Conservation (phyloP, 2,888 invertebrate species). For the Cecidostiba fungosa region DNA sequence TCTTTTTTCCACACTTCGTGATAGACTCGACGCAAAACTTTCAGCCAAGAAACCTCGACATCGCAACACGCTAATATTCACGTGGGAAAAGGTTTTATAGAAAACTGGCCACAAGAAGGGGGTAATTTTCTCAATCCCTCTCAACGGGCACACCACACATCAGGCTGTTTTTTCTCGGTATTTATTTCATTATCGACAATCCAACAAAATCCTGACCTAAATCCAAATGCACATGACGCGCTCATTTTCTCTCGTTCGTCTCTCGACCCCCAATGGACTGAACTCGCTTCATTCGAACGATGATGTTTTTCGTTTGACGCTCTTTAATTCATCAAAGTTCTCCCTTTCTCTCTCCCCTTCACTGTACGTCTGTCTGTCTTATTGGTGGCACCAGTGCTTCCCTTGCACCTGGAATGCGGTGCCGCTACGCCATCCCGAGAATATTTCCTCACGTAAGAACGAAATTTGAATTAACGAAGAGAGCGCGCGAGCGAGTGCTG, state of each 20-base stretch:
- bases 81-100: slow-evolving; percentile 17
- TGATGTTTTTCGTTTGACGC: slow-evolving; percentile 55
- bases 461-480: slow-evolving; percentile 63
- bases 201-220: slow-evolving; percentile 34
- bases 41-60: background rate
- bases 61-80: slow-evolving; percentile 3
- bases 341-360: slow-evolving; percentile 1
- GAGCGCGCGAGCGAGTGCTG: slow-evolving; percentile 21
- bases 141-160: background rate
- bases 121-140: slow-evolving; percentile 44
- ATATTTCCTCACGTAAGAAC: slow-evolving; percentile 60
- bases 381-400: background rate
- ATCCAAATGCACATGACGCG: slow-evolving; percentile 45
- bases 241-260: slow-evolving; percentile 50
- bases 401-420: slow-evolving; percentile 50
- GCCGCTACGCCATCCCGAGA: slow-evolving; percentile 48
- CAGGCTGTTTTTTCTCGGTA: background rate
- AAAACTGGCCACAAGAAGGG: slow-evolving; percentile 9
- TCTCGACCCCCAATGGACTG: background rate
- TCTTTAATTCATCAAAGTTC: slow-evolving; percentile 61
- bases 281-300: slow-evolving; percentile 46
- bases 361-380: slow-evolving; percentile 37
- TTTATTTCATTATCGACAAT: slow-evolving; percentile 50
- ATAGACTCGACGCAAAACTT: background rate
- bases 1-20: background rate